Base-by-base conservation (phyloP, 37 sponge, comb jelly and placozoan genomes). In the Dysidea cf. avara region DNA sequence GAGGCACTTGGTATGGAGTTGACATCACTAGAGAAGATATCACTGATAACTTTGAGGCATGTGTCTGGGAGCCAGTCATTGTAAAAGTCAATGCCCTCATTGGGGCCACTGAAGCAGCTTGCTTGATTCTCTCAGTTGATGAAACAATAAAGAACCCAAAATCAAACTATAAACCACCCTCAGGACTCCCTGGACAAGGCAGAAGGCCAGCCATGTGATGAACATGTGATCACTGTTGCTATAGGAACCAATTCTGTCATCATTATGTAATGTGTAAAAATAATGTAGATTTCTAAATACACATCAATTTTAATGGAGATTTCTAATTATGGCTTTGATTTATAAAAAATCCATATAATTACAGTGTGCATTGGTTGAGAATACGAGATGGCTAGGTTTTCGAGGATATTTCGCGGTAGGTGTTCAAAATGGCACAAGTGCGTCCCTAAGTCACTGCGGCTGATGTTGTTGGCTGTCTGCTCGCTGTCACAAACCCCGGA, bases 31-130 rank as follows among this genome's bases (percentile, higher is more conserved):
- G 70, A 12, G 99, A 99, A 67, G 96, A 89, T 66, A 81, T 95
- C 38, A 83, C 88, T 35, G 94, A 99, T 54, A 99, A 99, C 81
- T 95, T 92, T 79, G 87, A 80, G 2, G 85, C 91, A 11, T 99
- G 76, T 75, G 99, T 99, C 34, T 99, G 99, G 99, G 99, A 99
- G 65, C 99, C 99, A 14, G 78, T 94, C 46, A 68, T 95, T 46
- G 89, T 99, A 28, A 99, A 99, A 64, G 67, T 64, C 3, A 99
- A 99, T 40, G 96, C 99, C 22, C 66, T 99, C 20, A 99, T 91
- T 22, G 99, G 88, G 20, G 99, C 99, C 32, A 73, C 80, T 0
- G 99, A 99, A 48, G 99, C 99, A 0, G 96, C 96, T 31, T 83
- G 79, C 34, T 75, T 92, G n/a, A 92, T 99, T 38, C 81, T 99